Evolutionary conservation across 2,888 invertebrate species (phyloP).

Genomic region (Hoplodrina blanda): DNA sequence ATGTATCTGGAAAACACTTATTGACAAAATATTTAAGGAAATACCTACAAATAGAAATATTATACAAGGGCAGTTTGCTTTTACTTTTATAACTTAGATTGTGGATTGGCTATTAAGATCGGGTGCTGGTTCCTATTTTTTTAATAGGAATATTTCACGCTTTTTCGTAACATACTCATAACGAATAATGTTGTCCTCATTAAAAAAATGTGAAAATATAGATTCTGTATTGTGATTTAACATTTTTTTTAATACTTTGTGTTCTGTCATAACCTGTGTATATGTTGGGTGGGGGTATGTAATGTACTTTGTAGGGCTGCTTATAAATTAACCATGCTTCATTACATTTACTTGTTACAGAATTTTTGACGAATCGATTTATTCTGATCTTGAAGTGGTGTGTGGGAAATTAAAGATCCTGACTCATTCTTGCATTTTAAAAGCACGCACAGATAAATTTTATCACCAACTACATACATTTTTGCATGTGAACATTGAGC

Average conservation of each 20-base stretch:
- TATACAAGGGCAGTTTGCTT: background rate
- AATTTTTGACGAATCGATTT: constrained; percentile 91
- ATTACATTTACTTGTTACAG: constrained; percentile 81
- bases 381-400: constrained; percentile 91
- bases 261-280: constrained; percentile 19
- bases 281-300: constrained; percentile 5
- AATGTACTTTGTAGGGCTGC: constrained; percentile 17
- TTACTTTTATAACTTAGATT: constrained; percentile 8
- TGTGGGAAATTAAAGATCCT: constrained; percentile 90
- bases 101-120: constrained; percentile 44
- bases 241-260: constrained; percentile 17
- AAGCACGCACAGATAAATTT: constrained; percentile 90
- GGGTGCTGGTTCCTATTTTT: constrained; percentile 29
- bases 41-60: no score
- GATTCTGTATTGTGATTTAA: constrained; percentile 4
- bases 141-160: constrained; percentile 20
- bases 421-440: constrained; percentile 91
- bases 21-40: no score
- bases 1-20: no score
- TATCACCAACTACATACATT: constrained; percentile 89
- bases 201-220: constrained; percentile 2
- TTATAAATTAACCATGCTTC: constrained; percentile 30
- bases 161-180: constrained; percentile 40
- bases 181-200: constrained; percentile 1
- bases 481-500: constrained; percentile 88